Evolutionary conservation across 2,113 vertebrate genomes (phyloP).

Genomic region (Colistium nudipinnis): DNA sequence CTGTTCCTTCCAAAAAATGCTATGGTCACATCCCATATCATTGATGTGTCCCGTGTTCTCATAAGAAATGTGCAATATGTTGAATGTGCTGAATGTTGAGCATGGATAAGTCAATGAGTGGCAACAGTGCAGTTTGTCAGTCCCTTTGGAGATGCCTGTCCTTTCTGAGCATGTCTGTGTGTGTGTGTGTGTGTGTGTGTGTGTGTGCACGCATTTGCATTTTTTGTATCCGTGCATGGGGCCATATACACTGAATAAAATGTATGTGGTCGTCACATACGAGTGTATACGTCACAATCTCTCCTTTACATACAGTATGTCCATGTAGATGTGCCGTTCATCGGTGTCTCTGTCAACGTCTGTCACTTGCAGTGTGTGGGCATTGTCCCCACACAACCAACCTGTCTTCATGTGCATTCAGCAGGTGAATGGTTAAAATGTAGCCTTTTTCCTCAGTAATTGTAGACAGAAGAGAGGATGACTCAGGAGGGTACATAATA

Average conservation of each 20-base stretch:
- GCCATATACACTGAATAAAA: conserved; percentile 44
- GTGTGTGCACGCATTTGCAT: conserved; percentile 44
- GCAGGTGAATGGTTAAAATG: conserved; percentile 63
- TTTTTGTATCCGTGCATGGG: conserved; percentile 17
- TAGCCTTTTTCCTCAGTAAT: conserved; percentile 64
- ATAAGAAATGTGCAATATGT: conserved; percentile 39
- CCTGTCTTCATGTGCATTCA: conserved; percentile 45
- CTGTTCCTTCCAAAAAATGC: conserved; percentile 29
- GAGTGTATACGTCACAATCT: conserved; percentile 48
- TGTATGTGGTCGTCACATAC: conserved; percentile 49
- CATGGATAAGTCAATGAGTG: conserved; percentile 39
- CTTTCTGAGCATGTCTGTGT: conserved; percentile 37
- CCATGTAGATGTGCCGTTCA: conserved; percentile 16
- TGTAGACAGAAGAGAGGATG: conserved; percentile 70
- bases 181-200: conserved; percentile 39
- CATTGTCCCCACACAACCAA: conserved; percentile 47
- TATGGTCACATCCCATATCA: conserved; percentile 30
- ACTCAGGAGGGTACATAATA: conserved; percentile 72
- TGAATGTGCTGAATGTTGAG: conserved; percentile 33
- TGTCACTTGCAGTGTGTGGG: conserved; percentile 46
- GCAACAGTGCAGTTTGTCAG: conserved; percentile 31
- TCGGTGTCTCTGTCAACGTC: conserved; percentile 45
- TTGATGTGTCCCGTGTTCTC: conserved; percentile 21
- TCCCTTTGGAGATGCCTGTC: conserved; percentile 33
- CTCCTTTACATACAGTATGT: conserved; percentile 34